Evolutionary conservation across 2,888 invertebrate genomes (phyloP), one percentile per base, ranked within the genome.

Genomic region (Agonopterix arenella): DNA sequence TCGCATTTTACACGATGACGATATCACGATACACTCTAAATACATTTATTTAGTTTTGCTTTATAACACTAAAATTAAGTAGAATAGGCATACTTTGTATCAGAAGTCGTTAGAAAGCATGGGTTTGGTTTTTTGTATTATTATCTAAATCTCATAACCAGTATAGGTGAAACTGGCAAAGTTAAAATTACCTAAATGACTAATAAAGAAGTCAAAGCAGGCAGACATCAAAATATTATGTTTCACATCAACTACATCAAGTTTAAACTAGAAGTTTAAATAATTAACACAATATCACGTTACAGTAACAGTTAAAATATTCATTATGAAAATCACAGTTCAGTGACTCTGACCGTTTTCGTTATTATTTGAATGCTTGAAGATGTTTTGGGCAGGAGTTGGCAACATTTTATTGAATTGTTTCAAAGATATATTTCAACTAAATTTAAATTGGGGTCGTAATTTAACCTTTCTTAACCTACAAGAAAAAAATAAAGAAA

Each of bases 321-420:
- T 38, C 37, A 46, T 48, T 48, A 41, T 56, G 55, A 65, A 70
- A 65, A 66, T 63, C 62, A 52, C 51, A 59, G 70, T 68, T 64
- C 68, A 59, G 50, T 60, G 66, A 65, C 70, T 62, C 58, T 53
- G 46, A 41, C 48, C 37, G 44, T 40, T 8, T 52, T 52, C 28
- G 47, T 49, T 53, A n/a, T 28, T 36, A 52, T 45, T 49, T 45
- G 45, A 49, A 50, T 50, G 40, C 37, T 45, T 48, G 38, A 49
- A 47, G 45, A 44, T 28, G 28, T 28, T 46, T 49, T 11, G 11
- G 37, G 8, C 54, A 52, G 55, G 7, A 45, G 45, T 55, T 8
- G 36, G 10, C 46, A 55, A 55, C 18, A 18, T 54, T 46, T 55
- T 46, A 18, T 18, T 11, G 11, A 43, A 40, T 11, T 40, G 10